phyloP scores from a whole-genome alignment of 35 echinoderm and acorn worm species.

The Stichopus chloronotus region DNA sequence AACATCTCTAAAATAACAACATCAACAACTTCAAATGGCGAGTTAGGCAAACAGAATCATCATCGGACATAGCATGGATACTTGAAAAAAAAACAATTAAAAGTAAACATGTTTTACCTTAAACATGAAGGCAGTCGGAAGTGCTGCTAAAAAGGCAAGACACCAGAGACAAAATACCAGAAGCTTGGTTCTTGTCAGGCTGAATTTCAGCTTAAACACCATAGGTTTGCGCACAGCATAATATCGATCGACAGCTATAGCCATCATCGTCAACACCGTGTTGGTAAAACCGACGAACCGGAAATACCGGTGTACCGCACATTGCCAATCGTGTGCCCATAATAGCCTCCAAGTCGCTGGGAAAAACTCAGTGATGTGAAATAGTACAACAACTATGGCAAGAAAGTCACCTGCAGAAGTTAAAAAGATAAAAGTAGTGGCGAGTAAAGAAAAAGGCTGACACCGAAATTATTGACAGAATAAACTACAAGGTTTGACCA shows the following conservation, averaged over 20 bases:
- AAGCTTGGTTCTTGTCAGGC: conserved; percentile 62
- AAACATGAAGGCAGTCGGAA: conserved; percentile 82
- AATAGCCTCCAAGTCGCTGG: conserved; percentile 75
- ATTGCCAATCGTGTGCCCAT: conserved; percentile 77
- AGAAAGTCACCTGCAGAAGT: conserved; percentile 68
- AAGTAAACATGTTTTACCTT: conserved; percentile 61
- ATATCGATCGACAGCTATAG: conserved; percentile 88
- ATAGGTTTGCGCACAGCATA: conserved; percentile 82
- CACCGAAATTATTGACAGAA: neutral
- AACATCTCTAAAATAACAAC: too few species aligned
- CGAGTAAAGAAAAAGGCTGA: too few species aligned
- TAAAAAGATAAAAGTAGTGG: neutral
- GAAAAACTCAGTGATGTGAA: conserved; percentile 94
- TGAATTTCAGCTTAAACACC: conserved; percentile 69
- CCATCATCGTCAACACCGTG: conserved; percentile 83
- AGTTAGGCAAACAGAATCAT: too few species aligned
- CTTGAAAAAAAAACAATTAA: too few species aligned
- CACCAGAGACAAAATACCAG: conserved; percentile 73
- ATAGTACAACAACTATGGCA: conserved; percentile 71
- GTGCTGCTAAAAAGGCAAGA: conserved; percentile 45
- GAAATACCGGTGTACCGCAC: conserved; percentile 71
- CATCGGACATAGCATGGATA: too few species aligned
- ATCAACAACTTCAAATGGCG: too few species aligned
- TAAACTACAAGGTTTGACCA: neutral
- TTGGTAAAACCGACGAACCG: conserved; percentile 85